Evolutionary conservation across 2,888 invertebrate genomes (phyloP), one percentile per base, ranked within the genome.

Genomic region (Cerastoderma edule): DNA sequence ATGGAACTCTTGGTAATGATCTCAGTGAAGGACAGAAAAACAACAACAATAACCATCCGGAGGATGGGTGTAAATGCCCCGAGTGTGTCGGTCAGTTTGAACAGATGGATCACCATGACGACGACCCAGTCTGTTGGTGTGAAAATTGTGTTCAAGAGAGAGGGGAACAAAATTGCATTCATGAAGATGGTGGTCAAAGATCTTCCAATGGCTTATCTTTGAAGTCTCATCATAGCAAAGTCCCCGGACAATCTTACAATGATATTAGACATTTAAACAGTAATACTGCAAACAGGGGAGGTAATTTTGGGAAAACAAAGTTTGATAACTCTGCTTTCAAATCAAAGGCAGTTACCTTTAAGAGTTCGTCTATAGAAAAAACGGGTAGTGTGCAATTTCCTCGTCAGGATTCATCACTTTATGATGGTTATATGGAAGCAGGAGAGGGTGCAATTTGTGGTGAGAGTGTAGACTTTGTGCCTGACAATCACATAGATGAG

Each of bases 21-120:
- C 33, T 32, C n/a, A 39, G 39, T 60, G 6, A 1, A 6, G 10
- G 24, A n/a, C 22, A 24, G 8, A 54, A 33, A 24, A 32, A 39
- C 3, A 53, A 65, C 56, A 75, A 75, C 63, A 77, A 77, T 54
- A 76, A 72, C 35, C 48, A 60, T 32, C 72, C 69, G 13, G 66
- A 64, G 30, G 66, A 72, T 39, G 48, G 46, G 24, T 77, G 76
- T 56, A 77, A 77, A 44, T 77, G 76, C 60, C 50, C 48, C 8
- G 67, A 77, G 19, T 77, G 76, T 48, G 57, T 67, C 4, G 67
- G 46, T n/a, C n/a, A n/a, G n/a, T n/a, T n/a, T n/a, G n/a, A n/a
- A 13, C 67, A 72, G 46, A 39, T 19, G 16, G 19, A 22, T 27
- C 64, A 54, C 35, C 64, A 44, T 13, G 53, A 16, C 19, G 54